Base-by-base conservation (phyloP, 1,140 invertebrate species). In the Lordiphosa stackelbergi region DNA sequence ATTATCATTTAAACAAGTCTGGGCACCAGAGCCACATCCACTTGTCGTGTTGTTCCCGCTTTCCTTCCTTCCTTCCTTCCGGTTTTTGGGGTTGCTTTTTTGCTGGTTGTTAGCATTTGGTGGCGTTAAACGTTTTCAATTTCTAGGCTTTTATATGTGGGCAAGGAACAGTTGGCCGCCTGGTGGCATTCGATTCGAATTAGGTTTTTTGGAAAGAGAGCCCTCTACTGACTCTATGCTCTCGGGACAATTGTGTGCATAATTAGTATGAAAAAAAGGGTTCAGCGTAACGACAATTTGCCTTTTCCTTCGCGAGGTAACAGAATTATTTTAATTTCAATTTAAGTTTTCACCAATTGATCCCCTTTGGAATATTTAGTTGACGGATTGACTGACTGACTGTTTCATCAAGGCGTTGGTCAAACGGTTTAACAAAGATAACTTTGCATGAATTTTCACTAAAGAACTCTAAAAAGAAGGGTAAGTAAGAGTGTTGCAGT, bases 1-100 rank as follows among this genome's bases (percentile, higher is more conserved):
- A 84, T 84, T 84, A 71, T 71, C 78, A 73, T 84, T 84, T 84
- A 84, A 84, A 78, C 66, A 84, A 85, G 78, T 84, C 66, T 46
- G 31, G 43, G 28, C 19, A 19, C 43, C 31, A 53, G 61, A 42
- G 36, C 66, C 49, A 54, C 41, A 63, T 49, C 53, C 75, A 79
- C 75, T 81, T 83, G 68, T 66, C 56, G 42, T 38, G 34, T 10
- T 61, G n/a, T 34, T 10, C n/a, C 10, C 11, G 10, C 1, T 24
- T 34, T 4, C 36, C 35, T 22, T 47, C 12, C n/a, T 22, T 47
- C 12, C n/a, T 35, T 54, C 7, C 10, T n/a, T 36, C 22, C 37
- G 13, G 54, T 28, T 63, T 53, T 61, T 53, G 48, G 75, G 75
- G 68, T 72, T 58, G 77, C 56, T 79, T 68, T 64, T 37, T 48